Base-by-base conservation (phyloP, 1,140 invertebrate species). In the Drosophila carrolli region DNA sequence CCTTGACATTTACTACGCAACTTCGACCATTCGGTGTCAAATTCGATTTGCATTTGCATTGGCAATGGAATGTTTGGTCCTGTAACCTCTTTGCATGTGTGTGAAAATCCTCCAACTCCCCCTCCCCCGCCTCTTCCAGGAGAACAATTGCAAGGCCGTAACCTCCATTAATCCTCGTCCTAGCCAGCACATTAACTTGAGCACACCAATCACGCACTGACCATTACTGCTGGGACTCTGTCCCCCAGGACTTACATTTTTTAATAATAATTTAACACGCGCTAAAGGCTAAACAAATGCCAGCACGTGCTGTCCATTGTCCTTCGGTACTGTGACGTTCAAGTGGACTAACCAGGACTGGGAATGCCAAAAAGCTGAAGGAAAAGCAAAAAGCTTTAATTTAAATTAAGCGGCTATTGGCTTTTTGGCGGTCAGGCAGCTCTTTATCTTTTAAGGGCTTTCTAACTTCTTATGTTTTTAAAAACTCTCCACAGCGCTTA, bases 1-100 rank as follows among this genome's bases (percentile, higher is more conserved):
- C 86, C 86, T 90, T 90, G 88, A 90, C 86, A 90, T 90, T 90
- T 90, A 79, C 80, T 76, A 79, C 75, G 67, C 80, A 84, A 80
- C 80, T 81, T 88, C 77, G 77, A 89, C 85, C 71, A 65, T 58
- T 84, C 68, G 73, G 72, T 75, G 77, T 84, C 84, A 60, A 81
- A 89, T 84, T 88, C 62, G 77, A 88, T 88, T 88, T 88, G 85
- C 76, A 89, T 84, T 77, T 76, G 62, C 60, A 89, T 80, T 77
- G 78, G 56, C 56, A 72, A 43, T 57, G 72, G 40, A 59, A 62
- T 48, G 46, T 55, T 56, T 60, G 14, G 40, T 63, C 43, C 53
- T 55, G 60, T 72, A 14, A 47, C 71, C 27, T n/a, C 46, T n/a
- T 9, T 29, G 48, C 9, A 29, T 53, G 32, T 53, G 50, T 58